Evolutionary conservation across 1,140 invertebrate species (phyloP).

Genomic region (Aradophagus sp.): DNA sequence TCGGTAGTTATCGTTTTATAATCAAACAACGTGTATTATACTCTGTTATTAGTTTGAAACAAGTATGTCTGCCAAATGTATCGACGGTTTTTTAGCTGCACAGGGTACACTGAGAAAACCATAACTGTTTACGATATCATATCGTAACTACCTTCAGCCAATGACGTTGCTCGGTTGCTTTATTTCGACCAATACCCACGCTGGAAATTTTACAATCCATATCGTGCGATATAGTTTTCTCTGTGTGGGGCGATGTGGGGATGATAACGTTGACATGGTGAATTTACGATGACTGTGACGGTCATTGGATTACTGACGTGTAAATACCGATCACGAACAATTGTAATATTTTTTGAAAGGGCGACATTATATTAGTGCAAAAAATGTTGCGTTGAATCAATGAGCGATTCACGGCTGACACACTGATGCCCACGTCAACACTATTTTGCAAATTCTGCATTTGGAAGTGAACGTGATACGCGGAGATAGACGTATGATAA

Average conservation of each 20-base stretch:
- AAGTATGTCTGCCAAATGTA: too few species aligned
- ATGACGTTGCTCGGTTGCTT: too few species aligned
- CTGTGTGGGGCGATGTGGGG: too few species aligned
- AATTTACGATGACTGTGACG: slow-evolving; percentile 57
- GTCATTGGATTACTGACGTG: slow-evolving; percentile 53
- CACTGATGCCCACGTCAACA: slow-evolving; percentile 29
- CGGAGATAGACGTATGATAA: neutral
- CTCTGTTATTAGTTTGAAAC: too few species aligned
- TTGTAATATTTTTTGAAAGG: slow-evolving; percentile 21
- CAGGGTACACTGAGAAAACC: too few species aligned
- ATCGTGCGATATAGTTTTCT: slow-evolving; percentile 31
- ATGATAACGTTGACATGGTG: slow-evolving; percentile 54
- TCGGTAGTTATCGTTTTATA: too few species aligned
- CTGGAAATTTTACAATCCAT: slow-evolving; percentile 42
- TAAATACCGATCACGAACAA: slow-evolving; percentile 58
- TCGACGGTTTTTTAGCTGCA: too few species aligned
- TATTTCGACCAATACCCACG: slow-evolving; percentile 4
- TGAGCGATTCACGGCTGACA: slow-evolving; percentile 14
- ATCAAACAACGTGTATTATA: too few species aligned
- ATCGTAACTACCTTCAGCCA: too few species aligned
- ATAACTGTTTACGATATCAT: too few species aligned
- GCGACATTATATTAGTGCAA: slow-evolving; percentile 24
- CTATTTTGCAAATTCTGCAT: too few species aligned
- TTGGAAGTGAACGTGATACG: neutral
- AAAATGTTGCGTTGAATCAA: slow-evolving; percentile 47